phyloP scores from a whole-genome alignment of 2,113 vertebrate genomes.

The Lamprotornis superbus region DNA sequence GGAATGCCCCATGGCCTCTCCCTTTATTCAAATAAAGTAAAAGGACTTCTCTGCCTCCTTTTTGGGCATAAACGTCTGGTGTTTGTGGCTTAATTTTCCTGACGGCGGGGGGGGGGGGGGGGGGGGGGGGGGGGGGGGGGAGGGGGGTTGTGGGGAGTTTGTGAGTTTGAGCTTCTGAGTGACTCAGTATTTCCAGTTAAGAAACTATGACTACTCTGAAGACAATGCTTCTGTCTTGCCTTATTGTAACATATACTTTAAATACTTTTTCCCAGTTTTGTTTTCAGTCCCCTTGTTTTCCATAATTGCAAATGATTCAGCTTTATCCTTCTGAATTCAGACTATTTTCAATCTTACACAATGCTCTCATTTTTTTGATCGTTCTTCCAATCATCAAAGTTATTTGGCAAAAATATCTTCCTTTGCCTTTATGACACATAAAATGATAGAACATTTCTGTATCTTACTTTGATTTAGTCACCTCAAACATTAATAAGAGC shows the following conservation, averaged over 20 bases:
- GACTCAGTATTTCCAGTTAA: background rate
- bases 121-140: no score
- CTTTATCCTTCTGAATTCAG: background rate
- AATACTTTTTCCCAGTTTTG: background rate
- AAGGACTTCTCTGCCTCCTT: no score
- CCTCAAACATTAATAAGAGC: background rate
- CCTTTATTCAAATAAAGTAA: no score
- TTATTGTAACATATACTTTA: background rate
- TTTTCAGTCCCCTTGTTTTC: background rate
- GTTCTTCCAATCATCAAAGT: background rate
- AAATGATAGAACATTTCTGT: background rate
- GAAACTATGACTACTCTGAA: background rate
- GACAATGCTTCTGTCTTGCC: background rate
- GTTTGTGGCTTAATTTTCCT: no score
- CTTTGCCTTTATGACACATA: background rate
- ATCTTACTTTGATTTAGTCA: background rate
- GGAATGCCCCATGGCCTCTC: no score
- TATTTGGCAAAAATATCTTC: background rate
- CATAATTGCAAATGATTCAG: background rate
- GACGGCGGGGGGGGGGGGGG: no score
- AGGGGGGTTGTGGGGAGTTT: accelerated
- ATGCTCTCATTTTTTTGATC: background rate
- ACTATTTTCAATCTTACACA: background rate
- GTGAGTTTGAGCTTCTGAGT: background rate
- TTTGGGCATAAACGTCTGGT: no score